Evolutionary conservation across 2,888 invertebrate species (phyloP), one percentile per base, ranked within the genome.

Genomic region (Autographa gamma): DNA sequence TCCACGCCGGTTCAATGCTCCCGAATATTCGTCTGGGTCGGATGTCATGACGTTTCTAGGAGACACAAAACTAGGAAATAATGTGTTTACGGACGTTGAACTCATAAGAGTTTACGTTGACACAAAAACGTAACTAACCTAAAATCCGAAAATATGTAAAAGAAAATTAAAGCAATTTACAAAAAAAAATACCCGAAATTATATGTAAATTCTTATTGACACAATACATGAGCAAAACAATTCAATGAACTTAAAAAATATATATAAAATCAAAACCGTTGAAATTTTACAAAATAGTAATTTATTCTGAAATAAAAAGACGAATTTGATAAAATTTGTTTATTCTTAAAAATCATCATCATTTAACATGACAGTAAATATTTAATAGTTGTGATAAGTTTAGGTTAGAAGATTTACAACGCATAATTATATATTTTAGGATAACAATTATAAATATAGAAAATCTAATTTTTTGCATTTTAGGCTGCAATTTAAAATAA

Each of bases 1-100:
- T 82, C 77, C 76, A 78, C 73, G 82, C 80, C 85, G 85, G 94
- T 92, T 93, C 93, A 90, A 89, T 89, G 93, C 88, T 89, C 93
- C 82, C 90, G 81, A 81, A 80, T 81, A 79, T 61, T 71, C 60
- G 58, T 69, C 63, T 76, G 63, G 32, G 63, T 52, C 75, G 48
- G 38, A 68, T 76, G 74, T 69, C 66, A 59, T 69, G 66, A 69
- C 71, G 66, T 78, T 68, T 81, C 73, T 71, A 71, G 65, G 73
- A 73, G 69, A 77, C 65, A 72, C 68, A 68, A 75, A 63, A 62
- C 32, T 67, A 64, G 61, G 62, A 63, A 41, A 52, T 69, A 74
- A 77, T 74, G 71, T 67, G 59, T 72, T 75, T 65, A 13, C 60
- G 71, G 56, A 65, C 74, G 48, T 74, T 82, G 68, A 82, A 69